A percentile compares a stretch with the other conserved stretches of the same genome.
phyloP scores from a whole-genome alignment of 2,113 vertebrate species.

The Gavialis gangeticus region DNA sequence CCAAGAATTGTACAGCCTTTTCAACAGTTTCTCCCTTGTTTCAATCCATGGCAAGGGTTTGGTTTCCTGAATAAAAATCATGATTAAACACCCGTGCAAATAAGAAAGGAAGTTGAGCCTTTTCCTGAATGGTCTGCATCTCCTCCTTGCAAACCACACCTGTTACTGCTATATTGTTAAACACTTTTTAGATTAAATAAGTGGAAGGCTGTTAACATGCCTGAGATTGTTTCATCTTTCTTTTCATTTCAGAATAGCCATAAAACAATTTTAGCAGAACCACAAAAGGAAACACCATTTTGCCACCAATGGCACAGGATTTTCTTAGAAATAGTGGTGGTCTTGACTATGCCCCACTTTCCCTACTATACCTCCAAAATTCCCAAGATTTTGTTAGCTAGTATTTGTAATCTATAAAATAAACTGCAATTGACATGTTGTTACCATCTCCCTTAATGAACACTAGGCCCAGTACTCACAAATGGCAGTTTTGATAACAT shows the following conservation, averaged over 20 bases:
- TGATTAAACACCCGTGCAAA: background rate
- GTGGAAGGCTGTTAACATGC: background rate
- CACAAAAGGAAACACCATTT: background rate
- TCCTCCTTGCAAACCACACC: background rate
- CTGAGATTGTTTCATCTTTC: background rate
- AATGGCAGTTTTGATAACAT: constrained; percentile 45
- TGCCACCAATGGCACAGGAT: background rate
- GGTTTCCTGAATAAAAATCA: background rate
- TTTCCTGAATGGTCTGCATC: background rate
- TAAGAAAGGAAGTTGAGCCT: background rate
- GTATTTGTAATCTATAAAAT: background rate
- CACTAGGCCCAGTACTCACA: constrained; percentile 25
- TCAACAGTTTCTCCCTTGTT: background rate
- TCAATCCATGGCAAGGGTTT: background rate
- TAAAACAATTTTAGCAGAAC: background rate
- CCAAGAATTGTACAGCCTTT: background rate
- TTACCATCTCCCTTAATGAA: constrained; percentile 25
- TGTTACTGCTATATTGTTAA: background rate
- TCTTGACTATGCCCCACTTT: background rate
- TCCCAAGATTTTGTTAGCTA: background rate
- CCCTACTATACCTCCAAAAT: background rate
- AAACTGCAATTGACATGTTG: background rate
- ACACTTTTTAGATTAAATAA: background rate
- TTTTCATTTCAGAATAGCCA: background rate
- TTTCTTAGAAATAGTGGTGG: background rate